Base-by-base conservation (phyloP, 1,140 invertebrate genomes). In the Pogonomyrmex barbatus region DNA sequence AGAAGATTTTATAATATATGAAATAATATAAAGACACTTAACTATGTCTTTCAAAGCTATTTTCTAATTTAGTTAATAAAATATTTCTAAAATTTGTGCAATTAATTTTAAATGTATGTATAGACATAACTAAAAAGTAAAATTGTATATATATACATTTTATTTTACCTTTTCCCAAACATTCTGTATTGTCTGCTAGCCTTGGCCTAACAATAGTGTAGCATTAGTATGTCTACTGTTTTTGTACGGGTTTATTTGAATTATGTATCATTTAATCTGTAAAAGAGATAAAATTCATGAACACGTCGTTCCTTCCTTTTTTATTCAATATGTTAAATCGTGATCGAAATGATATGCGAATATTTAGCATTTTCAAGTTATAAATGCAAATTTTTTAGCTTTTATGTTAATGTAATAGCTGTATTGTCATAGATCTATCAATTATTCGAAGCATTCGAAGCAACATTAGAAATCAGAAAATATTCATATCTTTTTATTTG, bases 201-300 rank as follows among this genome's bases (percentile, higher is more conserved):
- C 24, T 68, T 68, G 42, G 2, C 5, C 65, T 68, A 42, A 0
- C 10, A 50, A 12, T 33, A 68, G 42, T 6, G 24, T 1, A 24
- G 12, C 65, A 30, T 50, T 47, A 0, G 5, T 68, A 50, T 68
- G 24, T 17, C 65, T 68, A 33, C 24, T 68, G 50, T 56, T 75
- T 60, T 76, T 45, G 30, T 39, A 76, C 39, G 6, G 39, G 2
- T 6, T 24, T 24, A 39, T 42, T 60, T 78, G 60, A 79, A 79
- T 79, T 79, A 79, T 68, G 33, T 54, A 79, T 67, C 30, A 24
- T 36, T n/a, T 17, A 12, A 24, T 24, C 24, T 24, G 24, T 24
- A 52, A 30, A 39, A 67, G 62, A 79, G 45, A 79, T 79, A 79
- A 65, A 52, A 79, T 79, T 79, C 47, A 79, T 67, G 50, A 65